Evolutionary conservation across 2,113 vertebrate species (phyloP).

Genomic region (Sylvicapra grimmia): DNA sequence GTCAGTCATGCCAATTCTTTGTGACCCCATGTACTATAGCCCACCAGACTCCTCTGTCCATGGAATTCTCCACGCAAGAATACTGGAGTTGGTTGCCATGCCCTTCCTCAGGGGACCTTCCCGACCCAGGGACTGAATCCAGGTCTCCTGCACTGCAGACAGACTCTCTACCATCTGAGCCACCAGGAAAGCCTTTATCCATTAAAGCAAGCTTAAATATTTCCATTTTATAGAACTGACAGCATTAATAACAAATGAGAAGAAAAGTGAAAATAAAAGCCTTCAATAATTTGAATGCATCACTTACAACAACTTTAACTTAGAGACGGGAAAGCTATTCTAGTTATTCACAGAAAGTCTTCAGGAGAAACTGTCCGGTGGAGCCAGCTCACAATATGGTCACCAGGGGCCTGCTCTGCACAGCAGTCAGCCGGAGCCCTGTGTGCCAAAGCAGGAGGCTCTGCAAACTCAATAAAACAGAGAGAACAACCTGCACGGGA

Average conservation of each 20-base stretch:
- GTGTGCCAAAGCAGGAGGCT: not conserved
- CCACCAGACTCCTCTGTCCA: not conserved
- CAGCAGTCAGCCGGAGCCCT: not conserved
- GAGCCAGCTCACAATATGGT: rapidly evolving
- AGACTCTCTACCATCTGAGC: not conserved
- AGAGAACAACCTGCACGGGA: not conserved
- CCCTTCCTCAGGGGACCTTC: not conserved
- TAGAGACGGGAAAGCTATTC: not conserved
- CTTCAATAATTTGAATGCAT: not conserved
- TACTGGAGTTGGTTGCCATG: not conserved
- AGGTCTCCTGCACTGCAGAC: not conserved
- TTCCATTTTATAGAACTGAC: not conserved
- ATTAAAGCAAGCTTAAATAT: not conserved
- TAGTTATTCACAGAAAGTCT: not conserved
- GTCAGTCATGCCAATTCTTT: not conserved
- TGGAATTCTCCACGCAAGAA: not conserved
- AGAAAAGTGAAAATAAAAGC: not conserved
- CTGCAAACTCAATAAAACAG: not conserved
- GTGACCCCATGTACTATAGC: not conserved
- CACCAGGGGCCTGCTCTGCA: rapidly evolving
- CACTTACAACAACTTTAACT: not conserved
- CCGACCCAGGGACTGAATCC: not conserved
- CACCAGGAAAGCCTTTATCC: not conserved
- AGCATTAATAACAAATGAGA: not conserved
- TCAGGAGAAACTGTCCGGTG: not conserved